Percentiles rank a stretch among this genome's conserved stretches.
phyloP scores from a whole-genome alignment of 1,140 invertebrate species.

The Drosophila rhopaloa region DNA sequence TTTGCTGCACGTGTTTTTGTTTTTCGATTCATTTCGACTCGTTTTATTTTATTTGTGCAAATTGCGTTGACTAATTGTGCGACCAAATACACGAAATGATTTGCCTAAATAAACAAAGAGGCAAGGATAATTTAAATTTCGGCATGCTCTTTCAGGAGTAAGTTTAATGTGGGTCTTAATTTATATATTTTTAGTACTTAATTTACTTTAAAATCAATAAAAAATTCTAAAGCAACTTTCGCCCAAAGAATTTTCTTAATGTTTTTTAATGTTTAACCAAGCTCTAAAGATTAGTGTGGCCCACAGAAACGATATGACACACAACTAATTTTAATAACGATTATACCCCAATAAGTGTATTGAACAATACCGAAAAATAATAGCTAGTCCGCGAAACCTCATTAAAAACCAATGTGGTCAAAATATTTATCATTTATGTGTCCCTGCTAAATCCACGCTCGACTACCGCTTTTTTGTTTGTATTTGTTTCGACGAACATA shows the following conservation, averaged over 20 bases:
- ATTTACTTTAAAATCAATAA: too few relatives aligned
- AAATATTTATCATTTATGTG: slow-evolving; percentile 74
- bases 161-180: too few relatives aligned
- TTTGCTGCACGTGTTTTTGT: slow-evolving; percentile 16
- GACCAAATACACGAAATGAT: slow-evolving; percentile 43
- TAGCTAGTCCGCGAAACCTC: slow-evolving; percentile 54
- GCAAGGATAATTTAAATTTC: not conserved
- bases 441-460: slow-evolving; percentile 31
- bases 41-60: slow-evolving; percentile 54
- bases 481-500: slow-evolving; percentile 42
- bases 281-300: too few relatives aligned
- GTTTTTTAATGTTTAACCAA: too few relatives aligned
- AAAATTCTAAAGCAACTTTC: too few relatives aligned
- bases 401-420: slow-evolving; percentile 80
- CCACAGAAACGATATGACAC: too few relatives aligned
- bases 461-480: slow-evolving; percentile 35
- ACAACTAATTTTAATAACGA: not conserved
- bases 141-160: slow-evolving; percentile 9
- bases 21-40: slow-evolving; percentile 32
- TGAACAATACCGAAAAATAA: slow-evolving; percentile 31
- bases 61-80: slow-evolving; percentile 70
- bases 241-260: too few relatives aligned
- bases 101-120: slow-evolving; percentile 41
- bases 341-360: not conserved
- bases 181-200: too few relatives aligned